Conservation (phyloP, 2,113 vertebrate species). For the Aegotheles bennettii region DNA sequence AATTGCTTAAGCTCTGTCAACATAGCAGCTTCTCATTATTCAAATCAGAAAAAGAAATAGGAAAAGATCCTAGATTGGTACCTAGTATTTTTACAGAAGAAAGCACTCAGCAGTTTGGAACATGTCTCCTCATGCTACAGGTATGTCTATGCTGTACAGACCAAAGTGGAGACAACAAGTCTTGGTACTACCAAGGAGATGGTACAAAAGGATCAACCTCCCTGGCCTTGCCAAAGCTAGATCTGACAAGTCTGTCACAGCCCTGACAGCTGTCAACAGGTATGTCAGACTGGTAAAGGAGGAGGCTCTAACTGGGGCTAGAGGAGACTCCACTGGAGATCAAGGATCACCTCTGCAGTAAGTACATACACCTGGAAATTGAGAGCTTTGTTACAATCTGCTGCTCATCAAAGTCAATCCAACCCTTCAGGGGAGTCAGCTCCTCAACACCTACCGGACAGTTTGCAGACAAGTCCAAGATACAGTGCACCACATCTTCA, state of each 20-base stretch:
- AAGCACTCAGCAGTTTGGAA: neutral
- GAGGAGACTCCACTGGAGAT: neutral
- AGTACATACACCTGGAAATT: neutral
- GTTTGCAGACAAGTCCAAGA: conserved; percentile 98
- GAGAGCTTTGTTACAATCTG: neutral
- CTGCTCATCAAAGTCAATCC: neutral
- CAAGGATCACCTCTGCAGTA: neutral
- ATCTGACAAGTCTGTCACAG: neutral
- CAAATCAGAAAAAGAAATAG: neutral
- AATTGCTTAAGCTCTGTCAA: neutral
- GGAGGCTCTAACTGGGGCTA: neutral
- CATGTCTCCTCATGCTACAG: neutral
- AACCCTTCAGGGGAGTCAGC: neutral
- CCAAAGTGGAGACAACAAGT: neutral
- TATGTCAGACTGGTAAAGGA: neutral
- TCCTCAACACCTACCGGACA: conserved; percentile 73
- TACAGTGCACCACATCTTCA: conserved; percentile 98
- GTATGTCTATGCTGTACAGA: neutral
- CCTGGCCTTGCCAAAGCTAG: neutral
- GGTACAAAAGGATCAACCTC: neutral
- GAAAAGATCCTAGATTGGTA: neutral
- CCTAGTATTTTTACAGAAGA: neutral
- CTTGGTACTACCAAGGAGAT: neutral
- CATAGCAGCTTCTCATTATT: neutral
- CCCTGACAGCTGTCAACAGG: neutral